Evolutionary conservation across 2,113 vertebrate genomes (phyloP), one percentile per base, ranked within the genome.

Genomic region (Ibidorhyncha struthersii): DNA sequence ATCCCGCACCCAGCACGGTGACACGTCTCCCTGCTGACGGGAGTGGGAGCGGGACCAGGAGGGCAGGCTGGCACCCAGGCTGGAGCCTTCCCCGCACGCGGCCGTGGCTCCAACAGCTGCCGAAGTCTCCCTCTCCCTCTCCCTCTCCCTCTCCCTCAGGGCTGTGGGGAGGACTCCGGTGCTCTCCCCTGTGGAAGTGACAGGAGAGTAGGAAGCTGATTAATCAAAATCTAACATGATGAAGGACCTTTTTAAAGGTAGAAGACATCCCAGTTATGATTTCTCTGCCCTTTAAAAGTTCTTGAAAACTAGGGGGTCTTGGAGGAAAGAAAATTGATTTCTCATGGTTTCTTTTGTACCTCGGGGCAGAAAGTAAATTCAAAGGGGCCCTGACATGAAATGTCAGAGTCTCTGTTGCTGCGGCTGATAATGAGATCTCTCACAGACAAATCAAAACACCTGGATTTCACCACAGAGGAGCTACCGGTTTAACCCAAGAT

Each of bases 291-390:
- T 95, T 93, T 95, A 81, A 72, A 95, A 92, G 72, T 90, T 92
- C 77, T 84, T 90, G 91, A 92, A 63, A 89, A 91, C 52, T 41
- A 63, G 61, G 73, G 90, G 92, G 91, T 92, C 89, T 89, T 84
- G 86, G 73, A 92, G 65, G 43, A 95, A 72, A 41, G 83, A 50
- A 70, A 89, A 95, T 69, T 47, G 86, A 74, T 96, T 96, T 90
- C 72, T 93, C 27, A 3, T 7, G 32, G 69, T 55, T 92, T 76
- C 74, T 93, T 88, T 70, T 73, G 38, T 86, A 89, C 72, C 80
- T 90, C 4, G 4, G 92, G 90, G 92, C 82, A 86, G 92, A 89
- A 86, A 84, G 82, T 81, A 78, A 89, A 92, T 95, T 95, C 96
- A 97, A 96, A 97, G 86, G 47, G 83, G 43, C 40, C 66, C 40